A percentile compares a stretch with the other conserved stretches of the same genome.
These are phyloP conservation scores for Himalopsyche kuldschensis DNA, from an alignment of 2,888 invertebrate genomes.

Conservation along the genomic window DNA sequence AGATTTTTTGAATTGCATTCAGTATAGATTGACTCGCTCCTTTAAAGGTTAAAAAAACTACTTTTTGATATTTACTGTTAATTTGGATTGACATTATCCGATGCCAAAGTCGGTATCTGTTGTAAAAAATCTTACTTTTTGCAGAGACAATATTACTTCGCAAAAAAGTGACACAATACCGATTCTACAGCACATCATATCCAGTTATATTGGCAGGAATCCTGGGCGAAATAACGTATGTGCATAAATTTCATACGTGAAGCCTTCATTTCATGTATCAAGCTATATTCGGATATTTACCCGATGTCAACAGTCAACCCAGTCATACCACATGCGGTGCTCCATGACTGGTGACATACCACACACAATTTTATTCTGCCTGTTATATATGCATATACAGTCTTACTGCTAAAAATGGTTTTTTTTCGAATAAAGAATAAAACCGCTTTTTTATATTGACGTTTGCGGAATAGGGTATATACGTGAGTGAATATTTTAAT, in stretches of 20 bases:
- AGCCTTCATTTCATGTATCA: constrained; percentile 30
- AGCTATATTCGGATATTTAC: constrained; percentile 30
- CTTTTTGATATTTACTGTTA: no score
- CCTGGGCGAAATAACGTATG: constrained; percentile 36
- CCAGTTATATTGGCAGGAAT: constrained; percentile 22
- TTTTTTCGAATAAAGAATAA: neutral
- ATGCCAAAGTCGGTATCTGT: no score
- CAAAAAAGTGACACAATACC: no score
- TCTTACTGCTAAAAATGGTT: neutral
- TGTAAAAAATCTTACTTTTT: no score
- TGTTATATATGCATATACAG: neutral
- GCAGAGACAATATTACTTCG: no score
- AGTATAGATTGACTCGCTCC: no score
- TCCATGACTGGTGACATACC: neutral
- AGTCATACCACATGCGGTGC: neutral
- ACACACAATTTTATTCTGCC: neutral
- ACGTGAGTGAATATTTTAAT: no score
- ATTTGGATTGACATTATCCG: no score
- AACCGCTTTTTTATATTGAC: no score
- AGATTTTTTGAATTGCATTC: no score
- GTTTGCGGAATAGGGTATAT: no score
- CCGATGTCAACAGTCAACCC: constrained; percentile 18
- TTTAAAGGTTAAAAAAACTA: no score
- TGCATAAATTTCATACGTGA: constrained; percentile 40
- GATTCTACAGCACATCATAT: neutral